Percentiles rank a stretch among this genome's conserved stretches.
phyloP scores from a whole-genome alignment of 2,888 invertebrate genomes.

The Philaethria dido region DNA sequence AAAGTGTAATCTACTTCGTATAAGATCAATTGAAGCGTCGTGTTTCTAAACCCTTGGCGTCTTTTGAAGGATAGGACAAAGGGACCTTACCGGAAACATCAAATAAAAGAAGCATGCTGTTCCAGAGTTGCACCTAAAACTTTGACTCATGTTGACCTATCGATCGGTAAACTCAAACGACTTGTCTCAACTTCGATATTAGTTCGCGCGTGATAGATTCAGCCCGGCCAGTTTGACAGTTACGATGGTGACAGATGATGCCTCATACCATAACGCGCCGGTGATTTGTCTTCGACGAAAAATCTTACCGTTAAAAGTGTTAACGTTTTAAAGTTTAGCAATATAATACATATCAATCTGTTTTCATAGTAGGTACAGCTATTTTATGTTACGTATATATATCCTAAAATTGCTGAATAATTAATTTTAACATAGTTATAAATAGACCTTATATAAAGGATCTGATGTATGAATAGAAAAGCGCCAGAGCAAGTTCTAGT shows the following conservation, averaged over 20 bases:
- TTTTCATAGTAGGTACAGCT: no score
- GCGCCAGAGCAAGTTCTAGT: neutral
- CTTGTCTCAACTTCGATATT: conserved; percentile 75
- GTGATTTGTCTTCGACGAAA: conserved; percentile 77
- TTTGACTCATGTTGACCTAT: conserved; percentile 51
- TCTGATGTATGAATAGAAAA: neutral
- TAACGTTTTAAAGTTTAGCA: neutral
- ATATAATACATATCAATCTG: neutral
- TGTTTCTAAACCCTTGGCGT: conserved; percentile 63
- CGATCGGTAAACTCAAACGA: conserved; percentile 51
- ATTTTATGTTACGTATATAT: no score
- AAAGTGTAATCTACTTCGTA: neutral
- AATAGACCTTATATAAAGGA: no score
- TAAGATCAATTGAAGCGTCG: conserved; percentile 44
- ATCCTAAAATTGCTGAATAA: no score
- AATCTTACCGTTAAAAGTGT: conserved; percentile 43
- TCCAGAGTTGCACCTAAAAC: conserved; percentile 66
- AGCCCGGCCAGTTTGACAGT: conserved; percentile 77
- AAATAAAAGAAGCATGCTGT: conserved; percentile 73
- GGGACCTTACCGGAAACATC: conserved; percentile 72
- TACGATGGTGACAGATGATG: conserved; percentile 80
- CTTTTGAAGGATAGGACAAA: conserved; percentile 62
- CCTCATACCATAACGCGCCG: conserved; percentile 70
- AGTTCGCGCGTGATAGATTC: conserved; percentile 81
- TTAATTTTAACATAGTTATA: no score